Base-by-base conservation (phyloP, 2,888 invertebrate species). In the Papilio gigon region DNA sequence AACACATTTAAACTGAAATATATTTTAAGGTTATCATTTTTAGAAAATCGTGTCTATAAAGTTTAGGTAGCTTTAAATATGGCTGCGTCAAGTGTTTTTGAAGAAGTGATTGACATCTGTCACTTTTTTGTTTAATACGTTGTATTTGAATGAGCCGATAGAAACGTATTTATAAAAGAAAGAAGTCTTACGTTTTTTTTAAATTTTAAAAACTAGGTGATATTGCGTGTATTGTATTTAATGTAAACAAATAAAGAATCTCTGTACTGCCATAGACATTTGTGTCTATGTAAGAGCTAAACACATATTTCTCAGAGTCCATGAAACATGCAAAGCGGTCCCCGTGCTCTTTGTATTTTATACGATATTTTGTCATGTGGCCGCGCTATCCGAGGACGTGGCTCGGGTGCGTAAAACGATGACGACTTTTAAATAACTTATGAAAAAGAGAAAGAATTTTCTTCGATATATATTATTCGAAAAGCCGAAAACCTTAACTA, bases 331-430 rank as follows among this genome's bases (percentile, higher is more conserved):
- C 86, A 87, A 76, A 80, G 70, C 77, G 75, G 74, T 71, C 73
- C 76, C 75, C 78, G 83, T 80, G 76, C 79, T 76, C 74, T 76
- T 80, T 81, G 85, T 86, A 84, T 86, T 86, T 87, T 84, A 86
- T 84, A 80, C 80, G 82, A 83, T 80, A 81, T 86, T 87, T 87
- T 87, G 87, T 86, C 87, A 86, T 87, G 83, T 84, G 82, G 79
- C 82, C 81, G 81, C 80, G 80, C 81, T 79, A 75, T 74, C 71
- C 70, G 73, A 70, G 81, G 72, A 86, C 87, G 87, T 86, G 87
- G 79, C 71, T 70, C 75, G 87, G 70, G 73, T 87, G 80, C 84
- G 84, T 83, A 84, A 85, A 78, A 72, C 76, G 73, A 71, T 73
- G 71, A 74, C 71, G 72, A 74, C 68, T 72, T 58, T 66, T 70